These are phyloP conservation scores for Pollenia griseotomentosa DNA, from an alignment of 2,888 invertebrate genomes.

Conservation along the genomic window DNA sequence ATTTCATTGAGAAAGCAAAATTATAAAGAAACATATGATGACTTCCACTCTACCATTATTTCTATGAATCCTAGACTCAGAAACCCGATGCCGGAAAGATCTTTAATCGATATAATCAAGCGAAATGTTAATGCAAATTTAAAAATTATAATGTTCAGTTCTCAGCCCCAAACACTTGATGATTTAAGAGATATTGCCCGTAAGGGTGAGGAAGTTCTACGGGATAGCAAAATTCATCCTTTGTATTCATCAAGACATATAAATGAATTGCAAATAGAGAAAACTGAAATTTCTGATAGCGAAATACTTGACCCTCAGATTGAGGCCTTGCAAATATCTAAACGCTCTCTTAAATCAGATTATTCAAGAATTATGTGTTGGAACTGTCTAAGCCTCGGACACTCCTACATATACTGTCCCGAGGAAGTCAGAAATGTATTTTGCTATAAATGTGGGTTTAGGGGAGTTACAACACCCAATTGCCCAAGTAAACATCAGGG, in stretches of 20 bases:
- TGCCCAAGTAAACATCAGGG: conserved; percentile 26
- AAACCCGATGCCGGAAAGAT: conserved; percentile 2
- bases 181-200: not conserved
- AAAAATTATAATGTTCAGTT: conserved; percentile 17
- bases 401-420: conserved; percentile 33
- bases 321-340: not conserved
- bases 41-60: conserved; percentile 8
- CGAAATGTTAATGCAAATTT: conserved; percentile 22
- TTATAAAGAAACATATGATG: conserved; percentile 22
- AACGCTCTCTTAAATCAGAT: not conserved
- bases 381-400: conserved; percentile 4
- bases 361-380: conserved; percentile 1
- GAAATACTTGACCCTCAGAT: conserved; percentile 19
- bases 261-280: not conserved
- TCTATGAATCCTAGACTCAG: conserved; percentile 13
- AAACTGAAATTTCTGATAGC: not conserved
- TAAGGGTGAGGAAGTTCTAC: not conserved
- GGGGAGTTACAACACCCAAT: conserved; percentile 19
- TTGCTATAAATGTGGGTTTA: conserved; percentile 34
- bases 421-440: conserved; percentile 1
- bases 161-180: not conserved
- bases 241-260: not conserved
- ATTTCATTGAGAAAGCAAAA: not conserved
- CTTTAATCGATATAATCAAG: conserved; percentile 1
- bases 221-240: not conserved